Evolutionary conservation across 2,797 vertebrate species (phyloP).

Genomic region (Erpetoichthys calabaricus): DNA sequence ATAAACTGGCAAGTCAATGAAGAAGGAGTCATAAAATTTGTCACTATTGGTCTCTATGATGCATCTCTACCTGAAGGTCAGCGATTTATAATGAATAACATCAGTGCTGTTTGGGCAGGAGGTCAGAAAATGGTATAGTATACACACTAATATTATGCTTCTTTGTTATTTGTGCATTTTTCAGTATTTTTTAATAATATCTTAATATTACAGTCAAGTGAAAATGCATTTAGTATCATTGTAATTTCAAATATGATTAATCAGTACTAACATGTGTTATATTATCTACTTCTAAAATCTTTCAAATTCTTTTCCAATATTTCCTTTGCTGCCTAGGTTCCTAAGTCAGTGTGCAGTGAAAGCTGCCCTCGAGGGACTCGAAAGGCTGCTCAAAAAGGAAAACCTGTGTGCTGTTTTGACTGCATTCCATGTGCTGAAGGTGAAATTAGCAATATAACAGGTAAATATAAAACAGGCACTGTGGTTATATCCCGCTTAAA

Average conservation of each 20-base stretch:
- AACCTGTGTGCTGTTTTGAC: constrained; percentile 42
- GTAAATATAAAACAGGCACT: not conserved
- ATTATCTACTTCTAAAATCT: too few species aligned
- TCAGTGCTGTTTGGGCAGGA: constrained; percentile 42
- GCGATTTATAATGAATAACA: constrained; percentile 44
- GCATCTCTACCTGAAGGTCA: constrained; percentile 40
- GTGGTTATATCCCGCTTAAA: too few species aligned
- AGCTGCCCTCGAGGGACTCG: constrained; percentile 40
- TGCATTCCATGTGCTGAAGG: constrained; percentile 18
- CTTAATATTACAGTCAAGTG: too few species aligned
- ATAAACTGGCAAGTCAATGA: constrained; percentile 54
- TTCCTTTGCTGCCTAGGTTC: constrained; percentile 24
- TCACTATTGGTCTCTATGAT: constrained; percentile 50
- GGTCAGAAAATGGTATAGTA: constrained; percentile 29
- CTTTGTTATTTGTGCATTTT: too few species aligned
- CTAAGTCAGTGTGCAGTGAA: constrained; percentile 36
- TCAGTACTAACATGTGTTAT: too few species aligned
- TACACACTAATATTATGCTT: too few species aligned
- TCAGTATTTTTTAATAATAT: too few species aligned
- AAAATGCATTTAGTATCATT: too few species aligned
- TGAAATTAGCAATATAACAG: too few species aligned
- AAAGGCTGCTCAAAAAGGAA: constrained; percentile 39
- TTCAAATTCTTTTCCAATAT: too few species aligned
- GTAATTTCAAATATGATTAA: too few species aligned
- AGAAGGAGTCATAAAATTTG: constrained; percentile 35